Evolutionary conservation across 2,888 invertebrate species (phyloP).

Genomic region (Calameuta filiformis): DNA sequence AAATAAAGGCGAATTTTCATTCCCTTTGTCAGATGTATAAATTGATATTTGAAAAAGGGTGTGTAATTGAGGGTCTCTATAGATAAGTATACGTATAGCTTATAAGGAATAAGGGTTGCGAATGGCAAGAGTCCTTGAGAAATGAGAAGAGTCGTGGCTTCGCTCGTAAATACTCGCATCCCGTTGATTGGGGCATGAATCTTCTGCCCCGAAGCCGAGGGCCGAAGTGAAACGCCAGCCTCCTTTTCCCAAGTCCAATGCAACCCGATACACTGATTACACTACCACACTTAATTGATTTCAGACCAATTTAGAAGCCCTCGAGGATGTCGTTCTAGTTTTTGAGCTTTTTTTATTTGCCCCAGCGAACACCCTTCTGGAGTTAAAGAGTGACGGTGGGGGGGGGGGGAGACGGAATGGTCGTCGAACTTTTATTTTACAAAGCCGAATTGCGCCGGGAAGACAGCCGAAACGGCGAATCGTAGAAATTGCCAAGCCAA

Average conservation of each 20-base stretch:
- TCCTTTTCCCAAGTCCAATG: constrained; percentile 12
- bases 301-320: constrained; percentile 54
- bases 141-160: constrained; percentile 54
- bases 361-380: background rate
- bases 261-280: constrained; percentile 59
- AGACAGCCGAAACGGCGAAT: background rate
- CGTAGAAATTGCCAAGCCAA: background rate
- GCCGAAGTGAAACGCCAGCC: background rate
- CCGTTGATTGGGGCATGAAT: constrained; percentile 63
- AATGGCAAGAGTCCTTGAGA: constrained; percentile 30
- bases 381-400: background rate
- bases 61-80: background rate
- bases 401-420: background rate
- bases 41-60: background rate
- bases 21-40: background rate
- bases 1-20: background rate
- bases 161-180: constrained; percentile 61
- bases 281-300: constrained; percentile 61
- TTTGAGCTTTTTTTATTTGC: constrained; percentile 21
- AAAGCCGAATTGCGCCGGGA: background rate
- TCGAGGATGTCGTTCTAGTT: constrained; percentile 34
- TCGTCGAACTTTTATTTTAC: background rate
- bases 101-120: background rate
- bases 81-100: background rate
- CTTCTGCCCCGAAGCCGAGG: constrained; percentile 33